phyloP scores from a whole-genome alignment of 2,888 invertebrate species.

The Taenaris catops region DNA sequence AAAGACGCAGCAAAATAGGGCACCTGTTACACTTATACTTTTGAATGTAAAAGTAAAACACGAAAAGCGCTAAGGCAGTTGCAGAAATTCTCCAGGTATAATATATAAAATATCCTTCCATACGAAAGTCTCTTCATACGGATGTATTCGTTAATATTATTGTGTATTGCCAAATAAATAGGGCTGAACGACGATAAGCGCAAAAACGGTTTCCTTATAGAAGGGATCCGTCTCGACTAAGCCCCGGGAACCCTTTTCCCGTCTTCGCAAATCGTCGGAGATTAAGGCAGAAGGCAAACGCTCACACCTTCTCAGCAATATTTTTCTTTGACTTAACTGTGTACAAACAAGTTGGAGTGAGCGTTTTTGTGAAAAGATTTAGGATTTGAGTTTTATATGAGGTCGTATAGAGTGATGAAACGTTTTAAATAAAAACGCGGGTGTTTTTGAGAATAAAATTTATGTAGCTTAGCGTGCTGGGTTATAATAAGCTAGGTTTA shows the following conservation, averaged over 20 bases:
- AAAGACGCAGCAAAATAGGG: no score
- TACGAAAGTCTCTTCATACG: slow-evolving; percentile 39
- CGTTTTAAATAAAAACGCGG: no score
- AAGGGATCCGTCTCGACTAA: slow-evolving; percentile 51
- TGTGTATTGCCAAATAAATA: slow-evolving; percentile 59
- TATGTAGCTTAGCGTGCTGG: no score
- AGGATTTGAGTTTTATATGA: no score
- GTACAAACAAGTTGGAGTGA: slow-evolving; percentile 60
- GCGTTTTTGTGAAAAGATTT: slow-evolving; percentile 23
- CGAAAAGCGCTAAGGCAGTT: no score
- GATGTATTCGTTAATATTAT: slow-evolving; percentile 46
- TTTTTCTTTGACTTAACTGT: slow-evolving; percentile 63
- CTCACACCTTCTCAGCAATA: slow-evolving; percentile 70
- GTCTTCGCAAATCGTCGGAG: slow-evolving; percentile 73
- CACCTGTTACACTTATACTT: no score
- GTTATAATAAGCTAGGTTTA: no score
- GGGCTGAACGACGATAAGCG: slow-evolving; percentile 53
- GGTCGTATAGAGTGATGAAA: no score
- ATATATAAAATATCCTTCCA: no score
- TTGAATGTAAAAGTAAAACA: no score
- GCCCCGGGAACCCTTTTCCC: slow-evolving; percentile 68
- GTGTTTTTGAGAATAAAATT: no score
- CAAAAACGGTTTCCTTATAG: slow-evolving; percentile 49
- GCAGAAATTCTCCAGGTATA: no score
- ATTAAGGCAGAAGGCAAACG: slow-evolving; percentile 56